Conservation (phyloP, 2,113 vertebrate genomes). For the Podarcis muralis region DNA sequence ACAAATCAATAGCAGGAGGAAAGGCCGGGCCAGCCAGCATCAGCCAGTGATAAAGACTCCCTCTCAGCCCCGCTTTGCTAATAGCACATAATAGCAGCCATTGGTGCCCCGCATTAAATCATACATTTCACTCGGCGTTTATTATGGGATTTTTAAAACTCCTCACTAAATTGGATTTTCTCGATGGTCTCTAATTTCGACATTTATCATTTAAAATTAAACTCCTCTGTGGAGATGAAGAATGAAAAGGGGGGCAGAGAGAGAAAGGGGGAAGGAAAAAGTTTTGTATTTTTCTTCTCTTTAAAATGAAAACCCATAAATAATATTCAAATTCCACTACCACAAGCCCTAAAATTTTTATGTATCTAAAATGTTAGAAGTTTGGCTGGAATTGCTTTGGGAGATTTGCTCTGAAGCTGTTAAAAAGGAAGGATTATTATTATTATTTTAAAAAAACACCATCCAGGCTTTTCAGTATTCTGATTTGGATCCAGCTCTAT, state of each 20-base stretch:
- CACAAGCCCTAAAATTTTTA: constrained; percentile 64
- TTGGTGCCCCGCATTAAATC: constrained; percentile 91
- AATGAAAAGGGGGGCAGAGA: constrained; percentile 58
- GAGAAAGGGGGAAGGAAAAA: constrained; percentile 55
- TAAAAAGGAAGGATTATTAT: neutral
- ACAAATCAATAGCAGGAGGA: constrained; percentile 85
- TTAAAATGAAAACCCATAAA: constrained; percentile 83
- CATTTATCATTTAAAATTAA: constrained; percentile 99
- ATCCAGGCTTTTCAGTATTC: neutral
- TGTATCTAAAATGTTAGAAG: constrained; percentile 65
- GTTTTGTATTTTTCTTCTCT: constrained; percentile 73
- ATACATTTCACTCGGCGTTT: constrained; percentile 85
- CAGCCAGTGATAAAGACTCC: constrained; percentile 81
- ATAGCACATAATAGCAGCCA: constrained; percentile 91
- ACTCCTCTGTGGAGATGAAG: constrained; percentile 75
- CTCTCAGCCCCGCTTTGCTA: constrained; percentile 87
- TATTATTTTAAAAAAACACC: neutral
- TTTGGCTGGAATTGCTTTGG: constrained; percentile 49
- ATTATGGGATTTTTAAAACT: constrained; percentile 90
- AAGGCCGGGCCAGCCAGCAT: constrained; percentile 71
- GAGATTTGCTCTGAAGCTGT: neutral
- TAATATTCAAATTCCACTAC: constrained; percentile 76
- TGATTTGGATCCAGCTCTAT: neutral
- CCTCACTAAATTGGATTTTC: constrained; percentile 95
- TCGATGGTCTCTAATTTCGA: constrained; percentile 91